A percentile compares a stretch with the other conserved stretches of the same genome.
These are phyloP conservation scores for Drosophila bocki DNA, from an alignment of 1,140 invertebrate genomes.

Conservation along the genomic window DNA sequence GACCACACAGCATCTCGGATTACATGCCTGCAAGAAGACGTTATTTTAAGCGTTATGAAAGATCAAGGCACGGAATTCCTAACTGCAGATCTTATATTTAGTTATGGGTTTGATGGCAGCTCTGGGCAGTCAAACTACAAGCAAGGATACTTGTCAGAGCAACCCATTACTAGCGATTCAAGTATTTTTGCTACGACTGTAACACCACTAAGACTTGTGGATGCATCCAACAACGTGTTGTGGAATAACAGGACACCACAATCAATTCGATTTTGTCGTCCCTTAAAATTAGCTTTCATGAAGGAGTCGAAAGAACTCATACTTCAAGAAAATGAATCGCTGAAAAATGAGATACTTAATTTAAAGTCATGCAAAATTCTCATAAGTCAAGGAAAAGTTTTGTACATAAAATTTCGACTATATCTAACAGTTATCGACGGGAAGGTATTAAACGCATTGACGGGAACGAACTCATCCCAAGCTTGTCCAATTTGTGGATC, in stretches of 20 bases:
- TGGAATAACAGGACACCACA: background rate
- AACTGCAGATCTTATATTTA: too few species aligned
- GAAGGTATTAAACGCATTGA: background rate
- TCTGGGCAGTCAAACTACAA: too few species aligned
- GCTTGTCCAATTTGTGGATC: background rate
- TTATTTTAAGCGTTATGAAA: too few species aligned
- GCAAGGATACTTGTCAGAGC: slow-evolving; percentile 1
- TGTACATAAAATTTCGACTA: background rate
- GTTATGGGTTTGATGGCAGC: too few species aligned
- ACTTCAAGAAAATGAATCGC: background rate
- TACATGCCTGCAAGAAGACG: background rate
- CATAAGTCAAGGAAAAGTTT: background rate
- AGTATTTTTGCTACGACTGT: background rate
- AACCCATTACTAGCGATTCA: background rate
- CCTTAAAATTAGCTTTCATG: background rate
- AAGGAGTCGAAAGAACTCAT: background rate
- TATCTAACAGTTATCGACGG: background rate
- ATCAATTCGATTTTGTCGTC: background rate
- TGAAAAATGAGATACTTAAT: background rate
- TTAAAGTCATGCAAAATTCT: background rate
- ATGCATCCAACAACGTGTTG: background rate
- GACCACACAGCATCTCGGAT: background rate
- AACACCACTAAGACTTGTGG: background rate
- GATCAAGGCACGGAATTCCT: too few species aligned
- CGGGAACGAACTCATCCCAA: background rate